Evolutionary conservation across 37 sponge, comb jelly and placozoan species (phyloP), one percentile per base, ranked within the genome.

Genomic region (Aphrocallistes beatrix): DNA sequence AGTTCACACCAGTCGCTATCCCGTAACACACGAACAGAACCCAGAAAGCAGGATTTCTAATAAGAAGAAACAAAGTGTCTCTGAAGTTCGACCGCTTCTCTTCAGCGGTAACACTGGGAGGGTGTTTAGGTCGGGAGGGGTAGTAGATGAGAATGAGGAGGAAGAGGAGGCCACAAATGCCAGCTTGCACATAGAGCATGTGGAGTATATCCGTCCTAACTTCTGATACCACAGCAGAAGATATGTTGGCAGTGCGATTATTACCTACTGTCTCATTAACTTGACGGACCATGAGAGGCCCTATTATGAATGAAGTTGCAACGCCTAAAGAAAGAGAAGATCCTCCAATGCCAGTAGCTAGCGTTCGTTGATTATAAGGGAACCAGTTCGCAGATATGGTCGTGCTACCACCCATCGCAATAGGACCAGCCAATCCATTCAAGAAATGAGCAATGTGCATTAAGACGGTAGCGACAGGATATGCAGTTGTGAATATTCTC

Each of bases 381-480:
- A 60, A 60, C 75, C 75, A 60, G 34, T 60, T 60, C 10, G 75
- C 75, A 60, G 75, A 60, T 3, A 60, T 60, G 34, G 75, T 60
- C 10, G 75, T 60, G 34, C 32, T 25, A 60, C 32, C 75, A 25
- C 75, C 75, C 75, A 60, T 60, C 10, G 75, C 10, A 3, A 30
- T 30, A 3, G 75, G 75, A 13, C 75, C 75, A 19, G 75, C 75
- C 8, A 60, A 28, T 13, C 75, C 75, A 28, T 60, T 60, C 34
- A 60, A 60, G 8, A 60, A 19, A 30, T 60, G 75, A 19, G 75
- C 75, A 25, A 60, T 60, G 75, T 60, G 34, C 75, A 60, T 60
- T 60, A 60, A 25, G n/a, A 60, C n/a, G 75, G 75, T 60, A 60
- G 75, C 75, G 3, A 28, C 75, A 13, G 75, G 75, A 60, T 60